Base-by-base conservation (phyloP, 2,888 invertebrate genomes). In the Nycteola revayana region DNA sequence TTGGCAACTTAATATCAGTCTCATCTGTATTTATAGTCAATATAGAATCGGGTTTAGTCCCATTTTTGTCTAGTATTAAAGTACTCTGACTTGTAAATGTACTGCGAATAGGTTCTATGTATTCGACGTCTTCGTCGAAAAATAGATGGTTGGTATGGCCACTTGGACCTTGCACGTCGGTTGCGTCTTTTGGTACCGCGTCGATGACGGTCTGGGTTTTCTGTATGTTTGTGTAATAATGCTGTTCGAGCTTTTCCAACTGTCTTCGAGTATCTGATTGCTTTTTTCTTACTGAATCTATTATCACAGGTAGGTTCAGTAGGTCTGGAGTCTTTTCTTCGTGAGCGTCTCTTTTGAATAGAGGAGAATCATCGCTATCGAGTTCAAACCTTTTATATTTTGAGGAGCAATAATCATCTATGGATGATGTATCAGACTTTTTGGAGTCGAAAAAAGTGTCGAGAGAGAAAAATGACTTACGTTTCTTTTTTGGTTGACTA, bases 301-400 rank as follows among this genome's bases (percentile, higher is more conserved):
- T 85, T 35, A 86, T 87, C 7, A 83, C 76, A 5, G 89, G 89
- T 28, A 88, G 48, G 39, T 89, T 88, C 22, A 89, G 56, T 3
- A 89, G 60, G 46, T 89, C 89, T 10, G 89, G 89, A 7, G 89
- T 88, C 47, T 73, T 82, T 45, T 79, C 83, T 21, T 57, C 65
- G 9, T 68, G 67, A 4, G 66, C 60, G 1, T 85, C 85, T 10
- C 83, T 63, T 48, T 74, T 75, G 41, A 89, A 86, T 9, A 89
- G 36, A 9, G 89, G 89, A 7, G 89, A 89, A 42, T 89, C 89
- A 46, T 89, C 89, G 34, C 86, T 83, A 62, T 89, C 89, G 7
- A 89, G 60, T 43, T 90, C 89, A 40, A 90, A 89, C 9, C 89
- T 75, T 46, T 89, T 88, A 50, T 90, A 90, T 65, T 89, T 89